A percentile compares a stretch with the other conserved stretches of the same genome.
These are phyloP conservation scores for Perognathus longimembris DNA, from an alignment of 2,113 vertebrate species.

Conservation along the genomic window DNA sequence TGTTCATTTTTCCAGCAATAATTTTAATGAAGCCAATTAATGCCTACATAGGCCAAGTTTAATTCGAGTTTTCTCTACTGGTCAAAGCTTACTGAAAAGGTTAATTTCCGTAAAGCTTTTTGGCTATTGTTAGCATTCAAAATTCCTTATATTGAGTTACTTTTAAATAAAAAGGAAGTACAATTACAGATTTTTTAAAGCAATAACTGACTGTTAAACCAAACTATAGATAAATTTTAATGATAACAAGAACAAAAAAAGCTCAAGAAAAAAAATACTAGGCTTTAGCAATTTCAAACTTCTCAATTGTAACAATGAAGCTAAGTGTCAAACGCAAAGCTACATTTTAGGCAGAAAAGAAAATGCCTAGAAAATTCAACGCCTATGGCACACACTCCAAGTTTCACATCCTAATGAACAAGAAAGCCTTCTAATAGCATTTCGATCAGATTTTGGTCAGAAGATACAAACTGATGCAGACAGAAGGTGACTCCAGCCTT, in stretches of 20 bases:
- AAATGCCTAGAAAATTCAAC: constrained; percentile 22
- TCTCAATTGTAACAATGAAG: constrained; percentile 65
- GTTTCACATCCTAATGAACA: constrained; percentile 9
- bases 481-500: constrained; percentile 78
- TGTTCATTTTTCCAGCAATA: constrained; percentile 48
- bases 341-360: constrained; percentile 62
- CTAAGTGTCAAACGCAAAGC: constrained; percentile 79
- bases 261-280: constrained; percentile 37
- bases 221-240: constrained; percentile 46
- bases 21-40: constrained; percentile 67
- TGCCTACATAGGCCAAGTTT: constrained; percentile 60
- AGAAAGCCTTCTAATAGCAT: not conserved
- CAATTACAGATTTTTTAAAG: constrained; percentile 48
- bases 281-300: constrained; percentile 58
- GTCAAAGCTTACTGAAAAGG: constrained; percentile 58
- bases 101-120: constrained; percentile 51
- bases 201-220: not conserved
- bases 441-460: constrained; percentile 5
- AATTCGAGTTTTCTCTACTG: constrained; percentile 54
- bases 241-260: not conserved
- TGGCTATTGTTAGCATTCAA: constrained; percentile 18
- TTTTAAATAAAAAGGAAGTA: constrained; percentile 56
- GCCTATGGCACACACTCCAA: constrained; percentile 46
- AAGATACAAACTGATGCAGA: constrained; percentile 54
- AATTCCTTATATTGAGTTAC: constrained; percentile 49